Evolutionary conservation across 2,888 invertebrate genomes (phyloP).

Genomic region (Polydrusus cervinus): DNA sequence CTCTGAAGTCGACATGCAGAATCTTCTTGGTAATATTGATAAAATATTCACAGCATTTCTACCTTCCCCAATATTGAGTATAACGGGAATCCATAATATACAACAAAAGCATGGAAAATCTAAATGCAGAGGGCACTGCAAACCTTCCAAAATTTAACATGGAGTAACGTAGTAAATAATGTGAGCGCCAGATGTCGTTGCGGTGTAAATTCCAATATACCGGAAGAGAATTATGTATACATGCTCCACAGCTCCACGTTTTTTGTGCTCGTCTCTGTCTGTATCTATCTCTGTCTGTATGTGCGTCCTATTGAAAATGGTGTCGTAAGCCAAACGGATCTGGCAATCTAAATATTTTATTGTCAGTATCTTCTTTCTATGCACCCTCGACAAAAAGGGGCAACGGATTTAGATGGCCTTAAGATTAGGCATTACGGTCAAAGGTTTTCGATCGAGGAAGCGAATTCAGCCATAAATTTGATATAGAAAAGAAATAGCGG

Average conservation of each 20-base stretch:
- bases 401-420: slow-evolving; percentile 35
- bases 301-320: background rate
- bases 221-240: background rate
- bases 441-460: slow-evolving; percentile 19
- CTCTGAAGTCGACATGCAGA: background rate
- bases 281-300: background rate
- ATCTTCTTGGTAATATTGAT: background rate
- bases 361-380: slow-evolving; percentile 7
- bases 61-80: too few species aligned
- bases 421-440: slow-evolving; percentile 32
- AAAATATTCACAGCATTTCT: background rate
- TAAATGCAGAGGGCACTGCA: slow-evolving; percentile 8
- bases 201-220: background rate
- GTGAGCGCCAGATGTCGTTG: background rate
- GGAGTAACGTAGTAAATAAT: background rate
- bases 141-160: background rate
- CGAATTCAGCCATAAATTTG: slow-evolving; percentile 16
- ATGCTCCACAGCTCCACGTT: slow-evolving; percentile 8
- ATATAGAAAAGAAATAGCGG: slow-evolving; percentile 15
- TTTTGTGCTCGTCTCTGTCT: background rate
- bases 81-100: slow-evolving; percentile 1
- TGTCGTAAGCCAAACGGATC: background rate
- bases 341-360: slow-evolving; percentile 29
- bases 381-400: slow-evolving; percentile 17
- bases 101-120: background rate